A percentile compares a stretch with the other conserved stretches of the same genome.
These are phyloP conservation scores for Salvelinus alpinus DNA, from an alignment of 2,113 vertebrate genomes.

Conservation along the genomic window DNA sequence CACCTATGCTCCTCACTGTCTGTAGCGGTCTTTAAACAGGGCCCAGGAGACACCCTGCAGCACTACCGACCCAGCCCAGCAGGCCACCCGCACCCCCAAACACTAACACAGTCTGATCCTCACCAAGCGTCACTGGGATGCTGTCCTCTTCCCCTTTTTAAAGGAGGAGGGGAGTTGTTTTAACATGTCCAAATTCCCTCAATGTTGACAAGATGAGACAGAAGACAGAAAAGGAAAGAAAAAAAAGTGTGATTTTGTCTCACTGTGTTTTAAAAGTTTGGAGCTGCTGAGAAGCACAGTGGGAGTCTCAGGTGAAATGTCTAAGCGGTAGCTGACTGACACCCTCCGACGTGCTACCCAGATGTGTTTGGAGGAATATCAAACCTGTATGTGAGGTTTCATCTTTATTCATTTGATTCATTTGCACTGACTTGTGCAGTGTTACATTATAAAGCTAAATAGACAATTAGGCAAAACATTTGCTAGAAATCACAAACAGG, in stretches of 20 bases:
- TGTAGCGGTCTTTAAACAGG: conserved; percentile 51
- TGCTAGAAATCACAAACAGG: conserved; percentile 9
- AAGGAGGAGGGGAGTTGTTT: conserved; percentile 34
- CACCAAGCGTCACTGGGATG: conserved; percentile 3
- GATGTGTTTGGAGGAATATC: conserved; percentile 11
- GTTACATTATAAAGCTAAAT: no score
- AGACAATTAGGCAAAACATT: no score
- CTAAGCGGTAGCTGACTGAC: background rate
- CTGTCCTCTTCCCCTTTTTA: background rate
- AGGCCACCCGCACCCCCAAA: background rate
- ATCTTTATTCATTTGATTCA: background rate
- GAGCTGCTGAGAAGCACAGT: conserved; percentile 33
- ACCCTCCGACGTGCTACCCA: conserved; percentile 41
- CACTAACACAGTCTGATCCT: conserved; percentile 1
- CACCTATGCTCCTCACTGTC: conserved; percentile 70
- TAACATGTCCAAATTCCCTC: conserved; percentile 54
- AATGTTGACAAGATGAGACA: conserved; percentile 34
- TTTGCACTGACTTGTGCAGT: no score
- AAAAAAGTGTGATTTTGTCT: conserved; percentile 29
- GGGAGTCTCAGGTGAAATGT: conserved; percentile 40
- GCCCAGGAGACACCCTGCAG: conserved; percentile 14
- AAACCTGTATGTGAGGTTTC: background rate
- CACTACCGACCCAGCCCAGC: no score
- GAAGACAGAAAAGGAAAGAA: conserved; percentile 12
- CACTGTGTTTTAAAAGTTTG: conserved; percentile 35